Evolutionary conservation across 2,113 vertebrate genomes (phyloP), one percentile per base, ranked within the genome.

Genomic region (Barbus barbus): DNA sequence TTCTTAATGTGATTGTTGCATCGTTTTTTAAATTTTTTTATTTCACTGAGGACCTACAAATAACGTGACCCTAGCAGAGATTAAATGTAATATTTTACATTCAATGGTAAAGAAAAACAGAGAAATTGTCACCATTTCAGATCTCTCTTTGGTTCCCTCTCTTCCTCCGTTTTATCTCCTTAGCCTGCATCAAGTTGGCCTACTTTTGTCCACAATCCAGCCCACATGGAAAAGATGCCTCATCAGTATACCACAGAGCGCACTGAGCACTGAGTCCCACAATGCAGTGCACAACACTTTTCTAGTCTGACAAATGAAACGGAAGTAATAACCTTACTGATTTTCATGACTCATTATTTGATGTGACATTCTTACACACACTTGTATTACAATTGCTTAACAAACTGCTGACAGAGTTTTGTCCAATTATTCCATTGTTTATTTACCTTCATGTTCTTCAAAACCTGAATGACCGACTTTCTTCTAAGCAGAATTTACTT

Each of bases 221-320:
- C 74, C 74, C 74, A 76, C 74, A 76, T 51, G 26, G 74, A 72
- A 53, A 51, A 33, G 63, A 18, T 14, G 33, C 65, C 12, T 41
- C 22, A 67, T 87, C 85, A 90, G 88, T 86, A 84, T 83, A 81
- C 74, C 65, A 38, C 82, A 80, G 63, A 65, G 67, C 3, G 36
- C 36, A 26, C 69, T n/a, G 31, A 44, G n/a, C n/a, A 9, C n/a
- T n/a, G 38, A 14, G 12, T 46, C 71, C 4, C 71, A 44, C 71
- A 73, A 16, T 73, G 38, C 71, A 44, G 5, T 24, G 71, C 36
- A 46, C 38, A 4, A 46, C n/a, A n/a, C 5, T 46, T 46, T 46
- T 48, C 71, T 13, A 26, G 41, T 74, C 5, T 26, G 41, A 48
- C 3, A 13, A 24, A 46, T n/a, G 41, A 74, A 74, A 26, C 3